phyloP scores from a whole-genome alignment of 2,113 vertebrate genomes.

The Solenodon paradoxus region DNA sequence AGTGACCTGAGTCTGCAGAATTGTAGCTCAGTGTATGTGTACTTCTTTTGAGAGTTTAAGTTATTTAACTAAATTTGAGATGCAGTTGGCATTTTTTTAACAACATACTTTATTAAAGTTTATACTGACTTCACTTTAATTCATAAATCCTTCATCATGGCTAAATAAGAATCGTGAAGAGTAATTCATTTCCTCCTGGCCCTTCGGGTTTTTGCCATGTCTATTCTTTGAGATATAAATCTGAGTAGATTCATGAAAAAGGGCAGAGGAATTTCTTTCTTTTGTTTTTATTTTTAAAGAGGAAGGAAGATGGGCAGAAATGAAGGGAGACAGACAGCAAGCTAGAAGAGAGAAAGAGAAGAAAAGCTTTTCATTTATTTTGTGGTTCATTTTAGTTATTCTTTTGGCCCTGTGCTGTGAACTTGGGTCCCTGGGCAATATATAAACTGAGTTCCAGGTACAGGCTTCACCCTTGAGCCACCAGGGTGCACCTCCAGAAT shows the following conservation, averaged over 20 bases:
- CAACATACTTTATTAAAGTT: neutral
- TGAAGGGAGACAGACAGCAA: too few species aligned
- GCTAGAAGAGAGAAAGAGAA: too few species aligned
- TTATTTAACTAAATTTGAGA: neutral
- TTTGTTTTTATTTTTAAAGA: too few species aligned
- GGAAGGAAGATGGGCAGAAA: too few species aligned
- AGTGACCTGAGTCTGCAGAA: neutral
- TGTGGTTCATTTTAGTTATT: too few species aligned
- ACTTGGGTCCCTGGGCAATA: too few species aligned
- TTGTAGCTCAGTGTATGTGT: neutral
- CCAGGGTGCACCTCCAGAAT: too few species aligned
- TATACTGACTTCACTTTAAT: neutral
- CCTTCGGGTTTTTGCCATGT: neutral
- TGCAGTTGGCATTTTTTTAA: neutral
- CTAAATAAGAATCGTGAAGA: constrained; percentile 2
- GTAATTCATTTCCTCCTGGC: neutral
- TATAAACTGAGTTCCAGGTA: too few species aligned
- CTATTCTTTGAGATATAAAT: neutral
- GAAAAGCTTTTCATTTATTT: too few species aligned
- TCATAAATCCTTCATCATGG: neutral
- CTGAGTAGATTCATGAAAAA: neutral
- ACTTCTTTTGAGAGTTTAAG: neutral
- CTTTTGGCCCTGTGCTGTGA: too few species aligned
- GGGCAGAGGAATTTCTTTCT: neutral
- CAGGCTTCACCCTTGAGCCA: too few species aligned